A percentile compares a stretch with the other conserved stretches of the same genome.
phyloP scores from a whole-genome alignment of 92 coral and sea anemone species.

The Epizoanthus fatuus region DNA sequence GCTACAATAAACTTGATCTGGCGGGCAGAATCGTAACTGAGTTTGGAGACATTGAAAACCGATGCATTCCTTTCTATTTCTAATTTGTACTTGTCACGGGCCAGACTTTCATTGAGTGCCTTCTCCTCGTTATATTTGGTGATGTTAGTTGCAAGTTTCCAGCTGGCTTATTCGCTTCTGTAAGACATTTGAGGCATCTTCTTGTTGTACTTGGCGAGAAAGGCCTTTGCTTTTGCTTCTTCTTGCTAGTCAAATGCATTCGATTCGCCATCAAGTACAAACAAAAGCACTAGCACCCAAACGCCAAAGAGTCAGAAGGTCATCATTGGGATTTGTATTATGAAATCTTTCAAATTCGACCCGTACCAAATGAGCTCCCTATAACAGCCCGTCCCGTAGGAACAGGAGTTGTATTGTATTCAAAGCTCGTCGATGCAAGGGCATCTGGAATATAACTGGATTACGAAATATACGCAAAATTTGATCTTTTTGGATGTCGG shows the following conservation, averaged over 20 bases:
- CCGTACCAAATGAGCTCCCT: too few species aligned
- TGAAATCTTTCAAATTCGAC: too few species aligned
- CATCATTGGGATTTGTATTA: too few species aligned
- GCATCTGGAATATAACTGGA: too few species aligned
- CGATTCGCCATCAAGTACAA: too few species aligned
- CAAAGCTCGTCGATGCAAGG: too few species aligned
- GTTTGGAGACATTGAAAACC: constrained; percentile 29
- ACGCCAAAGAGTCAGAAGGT: too few species aligned
- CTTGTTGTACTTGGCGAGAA: constrained; percentile 36
- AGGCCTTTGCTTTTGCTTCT: constrained; percentile 43
- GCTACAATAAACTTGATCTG: constrained; percentile 49
- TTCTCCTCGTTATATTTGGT: constrained; percentile 44
- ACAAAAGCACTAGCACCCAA: too few species aligned
- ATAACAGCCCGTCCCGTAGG: too few species aligned
- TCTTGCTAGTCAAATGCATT: constrained; percentile 16
- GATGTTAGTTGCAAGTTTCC: constrained; percentile 49
- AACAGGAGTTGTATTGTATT: too few species aligned
- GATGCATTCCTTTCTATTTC: constrained; percentile 50
- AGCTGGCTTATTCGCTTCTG: constrained; percentile 13
- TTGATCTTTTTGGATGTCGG: too few species aligned
- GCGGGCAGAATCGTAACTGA: constrained; percentile 52
- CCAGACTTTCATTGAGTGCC: constrained; percentile 22
- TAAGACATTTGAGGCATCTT: constrained; percentile 2
- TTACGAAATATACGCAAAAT: too few species aligned
- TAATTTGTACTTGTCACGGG: background rate